Evolutionary conservation across 92 coral and sea anemone genomes (phyloP).

Genomic region (Porites lobata): DNA sequence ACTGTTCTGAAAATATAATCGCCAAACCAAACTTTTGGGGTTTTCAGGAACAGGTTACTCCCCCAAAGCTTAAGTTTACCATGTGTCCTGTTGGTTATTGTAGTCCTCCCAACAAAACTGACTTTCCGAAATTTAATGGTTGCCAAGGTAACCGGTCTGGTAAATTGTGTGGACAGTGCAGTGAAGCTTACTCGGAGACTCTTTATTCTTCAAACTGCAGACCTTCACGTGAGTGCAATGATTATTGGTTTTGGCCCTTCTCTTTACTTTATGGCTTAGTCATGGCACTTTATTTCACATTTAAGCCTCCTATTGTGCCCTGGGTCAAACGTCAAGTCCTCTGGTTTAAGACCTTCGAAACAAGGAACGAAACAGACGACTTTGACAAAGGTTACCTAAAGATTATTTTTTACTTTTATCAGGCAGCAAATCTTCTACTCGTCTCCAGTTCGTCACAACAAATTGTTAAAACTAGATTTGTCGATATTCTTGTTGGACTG

Average conservation of each 20-base stretch:
- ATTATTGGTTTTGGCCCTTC: constrained; percentile 79
- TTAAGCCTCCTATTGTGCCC: constrained; percentile 71
- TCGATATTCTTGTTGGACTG: too few relatives aligned
- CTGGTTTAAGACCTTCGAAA: constrained; percentile 55
- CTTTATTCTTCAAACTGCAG: constrained; percentile 23
- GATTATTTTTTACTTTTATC: constrained; percentile 67
- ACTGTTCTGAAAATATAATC: too few relatives aligned
- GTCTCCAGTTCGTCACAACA: constrained; percentile 47
- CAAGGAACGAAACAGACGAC: not conserved
- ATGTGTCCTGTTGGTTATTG: constrained; percentile 83
- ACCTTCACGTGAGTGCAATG: constrained; percentile 42
- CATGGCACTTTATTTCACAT: constrained; percentile 13
- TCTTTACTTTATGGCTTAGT: constrained; percentile 37
- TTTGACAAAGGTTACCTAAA: constrained; percentile 68
- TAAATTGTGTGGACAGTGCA: constrained; percentile 77
- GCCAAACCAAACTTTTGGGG: constrained; percentile 74
- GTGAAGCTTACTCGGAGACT: constrained; percentile 71
- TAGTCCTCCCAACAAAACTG: constrained; percentile 40
- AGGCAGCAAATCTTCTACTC: constrained; percentile 46
- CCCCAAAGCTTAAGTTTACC: constrained; percentile 63
- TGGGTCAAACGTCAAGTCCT: constrained; percentile 55
- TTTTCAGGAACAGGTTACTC: constrained; percentile 24
- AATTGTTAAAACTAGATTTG: constrained; percentile 31
- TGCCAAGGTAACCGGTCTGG: constrained; percentile 85
- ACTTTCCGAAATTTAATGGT: constrained; percentile 51